These are phyloP conservation scores for Acromyrmex echinatior DNA, from an alignment of 1,140 invertebrate genomes.

Conservation along the genomic window DNA sequence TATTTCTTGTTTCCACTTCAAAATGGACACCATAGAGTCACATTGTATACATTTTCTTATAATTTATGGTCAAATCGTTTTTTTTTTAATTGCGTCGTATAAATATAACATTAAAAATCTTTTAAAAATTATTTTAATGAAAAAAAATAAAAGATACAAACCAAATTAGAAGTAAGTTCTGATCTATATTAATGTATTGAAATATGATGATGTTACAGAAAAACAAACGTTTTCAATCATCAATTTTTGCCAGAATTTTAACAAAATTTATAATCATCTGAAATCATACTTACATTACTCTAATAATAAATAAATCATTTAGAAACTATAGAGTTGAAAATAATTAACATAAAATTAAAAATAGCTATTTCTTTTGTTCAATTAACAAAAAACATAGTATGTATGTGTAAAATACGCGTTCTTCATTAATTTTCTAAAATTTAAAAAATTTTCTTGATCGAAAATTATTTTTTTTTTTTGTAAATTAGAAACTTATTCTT, in stretches of 20 bases:
- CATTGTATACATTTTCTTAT: slow-evolving; percentile 18
- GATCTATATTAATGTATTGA: too few relatives aligned
- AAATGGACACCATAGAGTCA: background rate
- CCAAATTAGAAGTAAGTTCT: too few relatives aligned
- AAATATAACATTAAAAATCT: background rate
- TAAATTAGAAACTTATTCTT: too few relatives aligned
- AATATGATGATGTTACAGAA: too few relatives aligned
- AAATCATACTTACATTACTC: background rate
- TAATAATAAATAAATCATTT: background rate
- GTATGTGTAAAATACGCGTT: too few relatives aligned
- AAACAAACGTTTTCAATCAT: too few relatives aligned
- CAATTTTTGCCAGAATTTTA: background rate
- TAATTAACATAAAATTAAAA: background rate
- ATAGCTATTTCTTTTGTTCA: background rate
- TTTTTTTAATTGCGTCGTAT: background rate
- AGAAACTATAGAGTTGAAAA: background rate
- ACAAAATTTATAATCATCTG: background rate
- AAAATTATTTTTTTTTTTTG: too few relatives aligned
- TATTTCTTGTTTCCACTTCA: slow-evolving; percentile 59
- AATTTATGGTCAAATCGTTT: background rate
- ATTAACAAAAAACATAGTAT: background rate
- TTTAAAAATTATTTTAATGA: background rate
- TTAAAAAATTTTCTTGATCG: too few relatives aligned
- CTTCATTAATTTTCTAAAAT: too few relatives aligned
- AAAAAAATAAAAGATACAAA: too few relatives aligned